Evolutionary conservation across 2,113 vertebrate species (phyloP), one percentile per base, ranked within the genome.

Genomic region (Mohoua ochrocephala): DNA sequence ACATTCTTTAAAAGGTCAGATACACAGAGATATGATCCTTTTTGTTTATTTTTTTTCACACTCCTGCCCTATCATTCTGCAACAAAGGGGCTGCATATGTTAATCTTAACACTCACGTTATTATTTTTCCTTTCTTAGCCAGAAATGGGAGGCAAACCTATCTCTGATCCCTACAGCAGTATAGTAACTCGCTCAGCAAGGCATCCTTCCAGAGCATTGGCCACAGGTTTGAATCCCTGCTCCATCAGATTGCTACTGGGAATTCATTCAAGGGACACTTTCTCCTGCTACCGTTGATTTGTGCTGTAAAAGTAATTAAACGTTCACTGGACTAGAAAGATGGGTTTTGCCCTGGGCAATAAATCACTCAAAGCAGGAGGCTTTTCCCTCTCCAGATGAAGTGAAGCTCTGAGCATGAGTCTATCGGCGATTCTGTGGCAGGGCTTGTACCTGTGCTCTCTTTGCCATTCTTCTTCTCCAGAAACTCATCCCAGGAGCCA

Each of bases 381-480:
- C 6, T 57, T 79, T 88, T 68, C 18, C n/a, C 49, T 67, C 64
- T 77, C 31, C 21, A 52, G 50, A 63, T 92, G 37, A 90, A 71
- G 19, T 1, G 3, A 52, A 69, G 15, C 7, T 85, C n/a, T 65
- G 45, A 75, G 23, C 17, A 24, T 20, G 53, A 77, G 11, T 26
- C 42, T 50, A 31, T 16, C 53, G 0, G 1, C 0, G 1, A 5
- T 75, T 75, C 49, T 35, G 13, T 3, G 2, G 12, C 59, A 74
- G 20, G 20, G 4, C 11, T 76, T 73, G 20, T 69, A n/a, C 1
- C 0, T 24, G 15, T 3, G 2, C 6, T 42, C 20, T 82, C 33
- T 68, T 30, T 69, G 18, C 39, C 26, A 2, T 50, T 70, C 17
- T 44, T 11, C 41, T 67, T 64, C 49, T 69, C 45, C 13, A 69